Evolutionary conservation across 2,113 vertebrate genomes (phyloP).

Genomic region (Nesoenas mayeri): DNA sequence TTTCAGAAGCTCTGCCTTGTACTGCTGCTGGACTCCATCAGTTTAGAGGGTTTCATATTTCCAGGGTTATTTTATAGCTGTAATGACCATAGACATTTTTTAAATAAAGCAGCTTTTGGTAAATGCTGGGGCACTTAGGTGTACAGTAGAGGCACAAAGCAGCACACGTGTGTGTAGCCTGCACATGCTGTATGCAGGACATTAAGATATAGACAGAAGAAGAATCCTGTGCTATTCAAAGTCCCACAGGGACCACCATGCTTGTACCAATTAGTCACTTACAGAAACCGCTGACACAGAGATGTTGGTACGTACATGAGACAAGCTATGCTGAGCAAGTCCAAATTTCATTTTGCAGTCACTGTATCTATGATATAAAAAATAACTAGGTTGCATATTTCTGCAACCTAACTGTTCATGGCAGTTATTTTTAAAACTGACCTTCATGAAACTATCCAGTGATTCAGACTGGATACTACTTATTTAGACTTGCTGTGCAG

Average conservation of each 20-base stretch:
- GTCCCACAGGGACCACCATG: not conserved
- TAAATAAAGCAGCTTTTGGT: not conserved
- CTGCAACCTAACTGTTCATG: not conserved
- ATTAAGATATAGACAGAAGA: not conserved
- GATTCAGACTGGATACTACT: not conserved
- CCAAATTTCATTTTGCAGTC: not conserved
- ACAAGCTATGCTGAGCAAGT: not conserved
- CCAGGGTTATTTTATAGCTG: not conserved
- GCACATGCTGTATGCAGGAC: too few species aligned
- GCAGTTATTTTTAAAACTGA: not conserved
- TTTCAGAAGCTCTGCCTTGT: not conserved
- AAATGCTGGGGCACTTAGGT: not conserved
- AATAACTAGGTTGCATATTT: not conserved
- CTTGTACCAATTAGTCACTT: not conserved
- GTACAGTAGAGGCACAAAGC: not conserved
- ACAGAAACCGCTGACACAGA: not conserved
- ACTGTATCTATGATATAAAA: not conserved
- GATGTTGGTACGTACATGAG: not conserved
- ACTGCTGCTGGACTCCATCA: not conserved
- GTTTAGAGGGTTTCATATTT: not conserved
- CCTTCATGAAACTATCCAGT: not conserved
- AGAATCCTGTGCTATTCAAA: not conserved
- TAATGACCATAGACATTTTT: not conserved
- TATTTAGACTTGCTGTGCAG: not conserved
- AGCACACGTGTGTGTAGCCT: not conserved